Percentiles rank a stretch among this genome's conserved stretches.
Evolutionary conservation across 2,113 vertebrate genomes (phyloP).

Genomic region (Protomyctophum bolini): DNA sequence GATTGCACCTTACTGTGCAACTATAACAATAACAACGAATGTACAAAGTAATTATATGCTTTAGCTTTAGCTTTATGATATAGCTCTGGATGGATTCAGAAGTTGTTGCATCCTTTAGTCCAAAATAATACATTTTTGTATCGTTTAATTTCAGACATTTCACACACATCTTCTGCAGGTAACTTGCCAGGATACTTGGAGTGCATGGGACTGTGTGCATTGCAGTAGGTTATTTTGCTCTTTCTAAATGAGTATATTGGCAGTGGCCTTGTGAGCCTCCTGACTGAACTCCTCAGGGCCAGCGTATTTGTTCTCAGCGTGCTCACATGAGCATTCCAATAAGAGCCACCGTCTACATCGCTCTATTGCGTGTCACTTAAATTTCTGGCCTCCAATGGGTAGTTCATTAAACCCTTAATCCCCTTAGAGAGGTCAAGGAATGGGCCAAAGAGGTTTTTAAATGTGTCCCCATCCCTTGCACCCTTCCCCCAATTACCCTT

Average conservation of each 20-base stretch:
- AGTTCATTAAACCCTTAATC: slow-evolving; percentile 71
- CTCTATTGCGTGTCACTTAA: slow-evolving; percentile 43
- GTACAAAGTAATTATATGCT: no score
- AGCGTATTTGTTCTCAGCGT: slow-evolving; percentile 21
- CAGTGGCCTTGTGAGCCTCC: slow-evolving; percentile 14
- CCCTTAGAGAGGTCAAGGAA: slow-evolving; percentile 56
- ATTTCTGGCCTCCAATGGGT: slow-evolving; percentile 51
- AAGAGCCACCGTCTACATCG: slow-evolving; percentile 46
- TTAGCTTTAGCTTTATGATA: no score
- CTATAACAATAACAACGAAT: not conserved
- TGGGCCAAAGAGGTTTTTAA: slow-evolving; percentile 41
- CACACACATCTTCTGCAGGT: no score
- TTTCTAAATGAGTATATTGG: slow-evolving; percentile 6
- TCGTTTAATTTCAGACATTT: no score
- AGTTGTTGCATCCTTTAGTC: no score
- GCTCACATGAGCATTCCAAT: slow-evolving; percentile 61
- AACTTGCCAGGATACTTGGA: not conserved
- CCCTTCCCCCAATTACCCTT: slow-evolving; percentile 1
- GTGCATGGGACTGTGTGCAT: not conserved
- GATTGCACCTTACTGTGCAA: no score
- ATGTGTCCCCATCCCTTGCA: slow-evolving; percentile 37
- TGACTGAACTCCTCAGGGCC: slow-evolving; percentile 27
- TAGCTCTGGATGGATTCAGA: no score
- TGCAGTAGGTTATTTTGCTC: not conserved
- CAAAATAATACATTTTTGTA: no score